Base-by-base conservation (phyloP, 2,797 vertebrate species). In the Fringilla coelebs region DNA sequence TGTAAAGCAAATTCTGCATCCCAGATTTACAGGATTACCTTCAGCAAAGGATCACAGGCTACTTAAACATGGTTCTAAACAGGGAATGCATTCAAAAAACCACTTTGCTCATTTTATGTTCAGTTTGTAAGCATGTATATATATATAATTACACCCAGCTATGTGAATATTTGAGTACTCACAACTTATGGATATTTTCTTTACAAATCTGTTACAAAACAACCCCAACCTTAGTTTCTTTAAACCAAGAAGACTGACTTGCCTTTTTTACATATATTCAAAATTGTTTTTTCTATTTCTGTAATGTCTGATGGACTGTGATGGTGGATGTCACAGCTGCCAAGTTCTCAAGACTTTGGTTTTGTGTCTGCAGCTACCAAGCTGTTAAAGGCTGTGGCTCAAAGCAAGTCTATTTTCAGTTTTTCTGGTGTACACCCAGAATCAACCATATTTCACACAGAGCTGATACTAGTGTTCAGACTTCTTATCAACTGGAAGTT, bases 401-500 rank as follows among this genome's bases (percentile, higher is more conserved):
- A 9, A 52, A 28, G 15, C 24, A 45, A 71, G 54, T 22, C 18
- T 80, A 4, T 88, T 94, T 91, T 89, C 82, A 85, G 60, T 76
- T 95, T 85, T 92, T 83, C 61, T 94, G 43, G 40, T 88, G 43
- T 22, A 70, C 9, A 71, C 49, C 29, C 34, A 63, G 71, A 84
- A 83, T 88, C 41, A 88, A 54, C 43, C 38, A 24, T 72, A 94
- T 85, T 93, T 95, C 92, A 84, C 4, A 1, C 36, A 83, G 65
- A 45, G 51, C 75, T 80, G 83, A 84, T 78, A 66, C 51, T 2
- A 74, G 21, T 4, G 2, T 49, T 92, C 85, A 93, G 84, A 80
- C 65, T 89, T 68, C 58, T 78, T 92, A 96, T 79, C 89, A 95
- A 74, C 81, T 62, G 72, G 6, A 83, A 74, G 92, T 88, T 94